Percentiles rank a stretch among this genome's conserved stretches.
These are phyloP conservation scores for Perca flavescens DNA, from an alignment of 2,113 vertebrate genomes.

Conservation along the genomic window DNA sequence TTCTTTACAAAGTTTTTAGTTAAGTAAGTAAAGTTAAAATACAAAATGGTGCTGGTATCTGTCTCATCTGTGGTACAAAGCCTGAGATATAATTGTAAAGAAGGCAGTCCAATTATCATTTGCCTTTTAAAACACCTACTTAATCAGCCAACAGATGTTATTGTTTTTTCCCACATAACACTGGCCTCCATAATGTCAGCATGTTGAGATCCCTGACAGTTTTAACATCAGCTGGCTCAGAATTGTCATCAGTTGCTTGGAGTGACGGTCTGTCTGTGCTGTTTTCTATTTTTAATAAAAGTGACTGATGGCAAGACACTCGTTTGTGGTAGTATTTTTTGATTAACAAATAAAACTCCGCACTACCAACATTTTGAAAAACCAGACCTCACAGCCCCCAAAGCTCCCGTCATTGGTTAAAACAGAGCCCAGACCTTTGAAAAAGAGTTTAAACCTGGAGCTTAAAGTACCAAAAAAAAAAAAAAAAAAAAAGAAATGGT, in stretches of 20 bases:
- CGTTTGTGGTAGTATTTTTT: not conserved
- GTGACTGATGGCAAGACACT: not conserved
- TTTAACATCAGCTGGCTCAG: slow-evolving; percentile 42
- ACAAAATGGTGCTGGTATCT: slow-evolving; percentile 61
- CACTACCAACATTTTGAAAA: slow-evolving; percentile 52
- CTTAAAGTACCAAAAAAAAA: slow-evolving; percentile 23
- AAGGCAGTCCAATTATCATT: not conserved
- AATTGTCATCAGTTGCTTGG: slow-evolving; percentile 4
- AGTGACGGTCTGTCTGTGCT: not conserved
- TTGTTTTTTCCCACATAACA: not conserved
- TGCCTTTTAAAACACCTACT: not conserved
- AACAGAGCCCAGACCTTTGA: slow-evolving; percentile 43
- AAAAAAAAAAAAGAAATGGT: slow-evolving; percentile 37
- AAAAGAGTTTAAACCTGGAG: slow-evolving; percentile 52
- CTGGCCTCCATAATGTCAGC: not conserved
- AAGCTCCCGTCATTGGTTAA: slow-evolving; percentile 54
- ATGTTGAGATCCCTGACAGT: slow-evolving; percentile 25
- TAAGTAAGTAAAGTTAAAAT: slow-evolving; percentile 14
- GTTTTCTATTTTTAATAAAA: slow-evolving; percentile 4
- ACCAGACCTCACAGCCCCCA: slow-evolving; percentile 23
- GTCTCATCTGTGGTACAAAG: slow-evolving; percentile 1
- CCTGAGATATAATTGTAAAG: slow-evolving; percentile 32
- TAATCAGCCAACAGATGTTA: not conserved
- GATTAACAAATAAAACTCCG: not conserved
- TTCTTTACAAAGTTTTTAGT: slow-evolving; percentile 4